Evolutionary conservation across 2,797 vertebrate genomes (phyloP).

Genomic region (Pelodytes ibericus): DNA sequence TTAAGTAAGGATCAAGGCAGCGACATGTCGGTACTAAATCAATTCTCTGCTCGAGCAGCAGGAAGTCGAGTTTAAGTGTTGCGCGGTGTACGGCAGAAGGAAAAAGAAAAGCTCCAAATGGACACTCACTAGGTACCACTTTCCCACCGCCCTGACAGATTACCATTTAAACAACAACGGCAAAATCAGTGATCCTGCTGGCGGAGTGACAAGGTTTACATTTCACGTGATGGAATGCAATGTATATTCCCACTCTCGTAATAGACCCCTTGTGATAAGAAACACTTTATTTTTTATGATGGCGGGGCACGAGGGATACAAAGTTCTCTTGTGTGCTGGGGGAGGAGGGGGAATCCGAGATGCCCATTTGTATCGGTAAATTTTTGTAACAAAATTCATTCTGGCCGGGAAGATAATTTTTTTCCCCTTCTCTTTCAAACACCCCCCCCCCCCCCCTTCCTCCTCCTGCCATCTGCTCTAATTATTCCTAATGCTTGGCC

Average conservation of each 20-base stretch:
- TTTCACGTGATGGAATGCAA: slow-evolving; percentile 74
- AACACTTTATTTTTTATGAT: slow-evolving; percentile 78
- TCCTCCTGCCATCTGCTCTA: slow-evolving; percentile 75
- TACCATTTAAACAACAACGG: slow-evolving; percentile 73
- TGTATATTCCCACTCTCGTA: slow-evolving; percentile 64
- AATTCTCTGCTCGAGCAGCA: slow-evolving; percentile 8
- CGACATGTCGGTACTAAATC: not conserved
- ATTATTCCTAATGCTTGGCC: slow-evolving; percentile 74
- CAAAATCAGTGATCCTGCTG: slow-evolving; percentile 65
- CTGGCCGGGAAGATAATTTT: slow-evolving; percentile 56
- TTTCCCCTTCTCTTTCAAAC: too few species aligned
- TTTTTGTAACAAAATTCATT: slow-evolving; percentile 44
- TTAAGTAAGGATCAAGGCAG: slow-evolving; percentile 24
- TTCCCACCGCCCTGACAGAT: slow-evolving; percentile 66
- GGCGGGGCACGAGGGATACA: slow-evolving; percentile 69
- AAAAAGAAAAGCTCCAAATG: not conserved
- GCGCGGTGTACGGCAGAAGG: too few species aligned
- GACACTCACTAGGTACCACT: slow-evolving; percentile 60
- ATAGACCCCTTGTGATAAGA: slow-evolving; percentile 63
- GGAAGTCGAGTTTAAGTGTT: not conserved
- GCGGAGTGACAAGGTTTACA: slow-evolving; percentile 76
- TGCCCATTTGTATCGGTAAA: slow-evolving; percentile 54
- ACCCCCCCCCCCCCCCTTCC: too few species aligned
- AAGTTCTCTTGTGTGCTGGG: slow-evolving; percentile 64
- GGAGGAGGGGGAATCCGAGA: slow-evolving; percentile 67